Evolutionary conservation across 1,140 invertebrate species (phyloP).

Genomic region (Helicoverpa armigera): DNA sequence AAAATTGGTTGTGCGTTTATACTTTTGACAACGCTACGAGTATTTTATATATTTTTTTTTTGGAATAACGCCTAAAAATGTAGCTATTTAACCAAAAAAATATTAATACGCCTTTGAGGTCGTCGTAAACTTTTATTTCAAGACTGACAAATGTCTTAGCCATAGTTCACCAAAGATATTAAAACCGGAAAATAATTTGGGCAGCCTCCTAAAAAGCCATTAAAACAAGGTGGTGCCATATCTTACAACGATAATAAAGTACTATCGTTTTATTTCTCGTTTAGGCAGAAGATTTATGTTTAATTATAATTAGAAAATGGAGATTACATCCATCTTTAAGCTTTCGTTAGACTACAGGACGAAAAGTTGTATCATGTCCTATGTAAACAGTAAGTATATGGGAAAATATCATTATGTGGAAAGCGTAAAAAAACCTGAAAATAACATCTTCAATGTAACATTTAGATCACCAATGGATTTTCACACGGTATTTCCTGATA

Average conservation of each 20-base stretch:
- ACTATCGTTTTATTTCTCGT: slow-evolving; percentile 20
- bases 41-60: neutral
- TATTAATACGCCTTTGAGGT: no score
- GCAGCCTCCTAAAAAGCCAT: slow-evolving; percentile 2
- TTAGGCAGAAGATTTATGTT: slow-evolving; percentile 34
- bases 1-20: slow-evolving; percentile 2
- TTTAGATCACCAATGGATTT: no score
- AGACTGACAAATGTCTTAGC: neutral
- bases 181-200: neutral
- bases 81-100: no score
- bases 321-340: neutral
- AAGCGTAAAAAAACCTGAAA: no score
- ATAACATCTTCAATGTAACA: no score
- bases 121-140: no score
- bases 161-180: neutral
- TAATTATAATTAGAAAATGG: slow-evolving; percentile 30
- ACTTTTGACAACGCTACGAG: neutral
- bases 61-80: no score
- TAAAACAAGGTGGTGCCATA: slow-evolving; percentile 16
- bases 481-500: no score
- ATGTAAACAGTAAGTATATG: no score
- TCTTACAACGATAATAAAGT: slow-evolving; percentile 28
- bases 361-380: neutral
- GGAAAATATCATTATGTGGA: no score
- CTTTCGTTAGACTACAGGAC: neutral